A percentile compares a stretch with the other conserved stretches of the same genome.
These are phyloP conservation scores for Merluccius polli DNA, from an alignment of 2,797 vertebrate genomes.

Conservation along the genomic window DNA sequence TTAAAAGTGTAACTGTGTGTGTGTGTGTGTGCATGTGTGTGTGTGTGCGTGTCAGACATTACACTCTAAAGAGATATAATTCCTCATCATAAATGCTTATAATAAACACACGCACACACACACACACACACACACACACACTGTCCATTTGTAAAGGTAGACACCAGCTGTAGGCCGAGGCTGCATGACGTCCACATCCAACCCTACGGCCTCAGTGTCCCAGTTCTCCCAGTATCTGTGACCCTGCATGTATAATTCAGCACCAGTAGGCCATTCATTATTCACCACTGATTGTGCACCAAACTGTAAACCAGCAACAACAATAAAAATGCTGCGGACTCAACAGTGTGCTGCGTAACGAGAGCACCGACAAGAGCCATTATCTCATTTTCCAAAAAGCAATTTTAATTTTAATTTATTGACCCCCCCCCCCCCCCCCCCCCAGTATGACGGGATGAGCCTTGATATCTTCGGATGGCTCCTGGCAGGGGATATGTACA, in stretches of 20 bases:
- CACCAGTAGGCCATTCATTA: slow-evolving; percentile 15
- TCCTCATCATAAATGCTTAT: no score
- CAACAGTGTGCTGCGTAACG: slow-evolving; percentile 27
- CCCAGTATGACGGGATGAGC: slow-evolving; percentile 26
- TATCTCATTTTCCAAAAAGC: slow-evolving; percentile 46
- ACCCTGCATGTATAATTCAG: slow-evolving; percentile 11
- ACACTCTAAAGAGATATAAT: no score
- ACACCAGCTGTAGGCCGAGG: background rate
- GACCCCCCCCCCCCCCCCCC: no score
- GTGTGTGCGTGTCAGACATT: background rate
- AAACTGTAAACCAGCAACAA: slow-evolving; percentile 37
- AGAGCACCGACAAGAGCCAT: slow-evolving; percentile 33
- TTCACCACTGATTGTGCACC: slow-evolving; percentile 25
- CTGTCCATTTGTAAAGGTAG: no score
- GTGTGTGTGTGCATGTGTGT: background rate
- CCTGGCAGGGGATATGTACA: background rate
- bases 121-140: background rate
- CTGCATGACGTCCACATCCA: background rate
- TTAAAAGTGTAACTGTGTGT: background rate
- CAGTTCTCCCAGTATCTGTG: slow-evolving; percentile 10
- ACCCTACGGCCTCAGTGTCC: slow-evolving; percentile 11
- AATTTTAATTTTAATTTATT: slow-evolving; percentile 41
- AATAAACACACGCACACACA: background rate
- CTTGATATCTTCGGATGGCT: slow-evolving; percentile 8
- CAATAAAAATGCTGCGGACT: slow-evolving; percentile 26